Evolutionary conservation across 2,113 vertebrate genomes (phyloP).

Genomic region (Rallus limicola): DNA sequence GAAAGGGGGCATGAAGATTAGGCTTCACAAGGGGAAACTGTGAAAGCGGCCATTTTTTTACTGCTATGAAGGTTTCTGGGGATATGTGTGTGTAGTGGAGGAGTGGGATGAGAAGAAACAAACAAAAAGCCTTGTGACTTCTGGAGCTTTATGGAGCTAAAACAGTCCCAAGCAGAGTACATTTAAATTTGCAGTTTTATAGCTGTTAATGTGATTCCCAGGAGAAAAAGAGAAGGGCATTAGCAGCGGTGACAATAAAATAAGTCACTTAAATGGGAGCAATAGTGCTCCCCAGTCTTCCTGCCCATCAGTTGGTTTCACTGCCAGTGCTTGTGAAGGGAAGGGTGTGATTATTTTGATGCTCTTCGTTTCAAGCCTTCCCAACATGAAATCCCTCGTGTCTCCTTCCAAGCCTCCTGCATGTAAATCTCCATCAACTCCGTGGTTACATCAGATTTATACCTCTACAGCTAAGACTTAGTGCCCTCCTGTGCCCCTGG

Average conservation of each 20-base stretch:
- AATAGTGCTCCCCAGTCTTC: background rate
- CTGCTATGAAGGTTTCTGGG: background rate
- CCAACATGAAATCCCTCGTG: background rate
- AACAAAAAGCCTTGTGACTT: background rate
- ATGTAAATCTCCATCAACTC: background rate
- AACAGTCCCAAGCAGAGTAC: background rate
- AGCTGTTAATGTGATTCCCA: background rate
- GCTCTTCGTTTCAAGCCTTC: background rate
- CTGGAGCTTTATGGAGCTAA: conserved; percentile 1
- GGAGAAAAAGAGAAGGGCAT: background rate
- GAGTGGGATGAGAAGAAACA: background rate
- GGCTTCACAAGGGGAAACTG: background rate
- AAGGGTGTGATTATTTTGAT: background rate
- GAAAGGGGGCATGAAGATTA: background rate
- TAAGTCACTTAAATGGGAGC: conserved; percentile 34
- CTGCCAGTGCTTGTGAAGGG: background rate
- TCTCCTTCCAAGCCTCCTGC: background rate
- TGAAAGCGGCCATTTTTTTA: background rate
- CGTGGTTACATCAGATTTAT: background rate
- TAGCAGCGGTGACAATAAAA: conserved; percentile 4
- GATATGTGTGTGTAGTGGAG: background rate
- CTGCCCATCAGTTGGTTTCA: background rate
- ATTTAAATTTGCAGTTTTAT: conserved; percentile 44
- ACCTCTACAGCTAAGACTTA: background rate
- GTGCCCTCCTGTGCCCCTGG: background rate